Evolutionary conservation across 1,140 invertebrate genomes (phyloP), one percentile per base, ranked within the genome.

Genomic region (Hyposmocoma kahamanoa): DNA sequence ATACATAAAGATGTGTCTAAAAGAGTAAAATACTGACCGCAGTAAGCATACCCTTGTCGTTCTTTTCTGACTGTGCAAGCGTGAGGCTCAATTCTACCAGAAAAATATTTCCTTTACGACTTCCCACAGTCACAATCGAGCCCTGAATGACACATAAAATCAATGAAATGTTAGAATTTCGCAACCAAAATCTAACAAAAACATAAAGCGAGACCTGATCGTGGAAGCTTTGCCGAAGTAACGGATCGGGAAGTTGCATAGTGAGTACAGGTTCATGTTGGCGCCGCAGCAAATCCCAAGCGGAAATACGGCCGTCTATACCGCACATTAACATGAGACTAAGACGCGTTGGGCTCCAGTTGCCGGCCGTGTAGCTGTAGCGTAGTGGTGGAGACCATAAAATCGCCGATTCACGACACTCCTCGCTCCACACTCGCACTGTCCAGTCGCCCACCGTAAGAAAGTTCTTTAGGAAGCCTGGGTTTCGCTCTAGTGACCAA

Each of bases 391-490:
- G 92, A 30, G 95, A 96, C 94, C 94, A 96, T 63, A 96, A 90
- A 26, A 97, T 94, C 11, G 93, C 91, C 42, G 93, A 95, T 72
- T 97, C 95, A 47, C 91, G 90, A 67, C 95, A 95, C 67, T 97
- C 96, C 84, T 97, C 96, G 0, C 95, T 94, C 94, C 95, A 97
- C 57, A 97, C 92, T 64, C 93, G 90, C 1, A 93, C 91, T 24
- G 92, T 95, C 93, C 95, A 97, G 83, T 97, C 95, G 1, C 95
- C 95, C 36, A 97, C 92, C 2, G 95, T 94, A 10, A 97, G 84
- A 73, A 97, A 97, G 81, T 97, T 96, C 76, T 95, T 95, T 0
- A 95, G 88, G 82, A 95, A 96, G 10, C 90, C 92, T 8, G 95
- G 93, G 87, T 97, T 97, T 60, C 96, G 88, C 63, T 95, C 91